These are phyloP conservation scores for Sebastes dallii DNA, from an alignment of 2,797 vertebrate genomes.

Conservation along the genomic window DNA sequence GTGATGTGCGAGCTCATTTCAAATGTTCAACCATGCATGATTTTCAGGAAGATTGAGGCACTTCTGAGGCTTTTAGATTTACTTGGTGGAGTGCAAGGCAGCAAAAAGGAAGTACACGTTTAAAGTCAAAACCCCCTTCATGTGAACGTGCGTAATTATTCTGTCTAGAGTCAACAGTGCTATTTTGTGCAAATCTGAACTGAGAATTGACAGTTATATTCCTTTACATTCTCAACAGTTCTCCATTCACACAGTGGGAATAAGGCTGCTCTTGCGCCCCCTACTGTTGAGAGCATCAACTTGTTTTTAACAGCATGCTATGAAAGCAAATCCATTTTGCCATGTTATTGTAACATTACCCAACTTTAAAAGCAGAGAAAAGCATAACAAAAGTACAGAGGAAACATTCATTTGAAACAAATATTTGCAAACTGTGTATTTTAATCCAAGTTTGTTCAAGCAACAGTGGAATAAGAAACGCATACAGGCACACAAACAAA, in stretches of 20 bases:
- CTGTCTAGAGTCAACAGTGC: constrained; percentile 15
- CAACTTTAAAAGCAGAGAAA: constrained; percentile 20
- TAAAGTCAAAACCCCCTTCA: constrained; percentile 41
- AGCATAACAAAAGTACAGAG: background rate
- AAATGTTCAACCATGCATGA: constrained; percentile 91
- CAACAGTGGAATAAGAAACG: constrained; percentile 3
- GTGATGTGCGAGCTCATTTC: constrained; percentile 93
- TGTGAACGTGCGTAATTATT: constrained; percentile 46
- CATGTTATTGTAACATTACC: constrained; percentile 40
- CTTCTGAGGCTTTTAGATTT: constrained; percentile 77
- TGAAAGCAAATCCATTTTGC: constrained; percentile 30
- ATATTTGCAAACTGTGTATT: constrained; percentile 36
- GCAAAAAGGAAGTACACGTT: constrained; percentile 64
- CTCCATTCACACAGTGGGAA: background rate
- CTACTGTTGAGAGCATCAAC: constrained; percentile 66
- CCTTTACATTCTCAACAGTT: constrained; percentile 40
- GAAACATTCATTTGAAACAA: background rate
- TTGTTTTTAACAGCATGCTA: constrained; percentile 4
- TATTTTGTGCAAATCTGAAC: constrained; percentile 44
- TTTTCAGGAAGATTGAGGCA: constrained; percentile 82
- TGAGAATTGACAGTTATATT: constrained; percentile 27
- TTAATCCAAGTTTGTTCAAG: constrained; percentile 20
- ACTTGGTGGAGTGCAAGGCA: constrained; percentile 55
- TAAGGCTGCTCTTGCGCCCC: constrained; percentile 65
- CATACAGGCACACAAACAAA: constrained; percentile 32